phyloP scores from a whole-genome alignment of 2,888 invertebrate species.

The Bedellia somnulentella region DNA sequence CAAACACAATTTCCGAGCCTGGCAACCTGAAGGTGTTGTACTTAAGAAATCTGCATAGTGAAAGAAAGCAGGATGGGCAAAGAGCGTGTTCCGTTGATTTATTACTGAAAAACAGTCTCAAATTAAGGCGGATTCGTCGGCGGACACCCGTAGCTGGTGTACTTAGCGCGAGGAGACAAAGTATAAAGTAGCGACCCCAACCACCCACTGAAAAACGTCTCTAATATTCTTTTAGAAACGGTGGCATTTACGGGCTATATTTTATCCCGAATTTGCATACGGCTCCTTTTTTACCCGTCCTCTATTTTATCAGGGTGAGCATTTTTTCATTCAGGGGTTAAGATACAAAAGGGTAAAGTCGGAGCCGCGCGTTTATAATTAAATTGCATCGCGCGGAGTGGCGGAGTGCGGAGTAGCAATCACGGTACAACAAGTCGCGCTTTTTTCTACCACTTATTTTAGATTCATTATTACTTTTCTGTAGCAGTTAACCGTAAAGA shows the following conservation, averaged over 20 bases:
- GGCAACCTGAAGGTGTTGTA: too few species aligned
- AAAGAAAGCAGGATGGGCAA: too few species aligned
- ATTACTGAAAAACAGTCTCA: slow-evolving; percentile 49
- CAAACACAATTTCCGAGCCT: too few species aligned
- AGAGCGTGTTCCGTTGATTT: slow-evolving; percentile 31
- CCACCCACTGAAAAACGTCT: slow-evolving; percentile 64
- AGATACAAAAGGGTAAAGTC: slow-evolving; percentile 63
- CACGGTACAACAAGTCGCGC: too few species aligned
- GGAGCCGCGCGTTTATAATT: slow-evolving; percentile 48
- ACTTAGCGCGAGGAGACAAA: slow-evolving; percentile 56
- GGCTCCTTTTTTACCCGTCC: slow-evolving; percentile 61
- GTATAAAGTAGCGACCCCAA: slow-evolving; percentile 54
- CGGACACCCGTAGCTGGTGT: slow-evolving; percentile 50
- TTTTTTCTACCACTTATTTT: too few species aligned
- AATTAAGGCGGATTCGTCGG: slow-evolving; percentile 48
- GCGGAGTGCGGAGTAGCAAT: slow-evolving; percentile 15
- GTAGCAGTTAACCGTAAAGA: too few species aligned
- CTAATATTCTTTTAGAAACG: slow-evolving; percentile 65
- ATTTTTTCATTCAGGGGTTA: slow-evolving; percentile 60
- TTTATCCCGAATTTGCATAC: slow-evolving; percentile 65
- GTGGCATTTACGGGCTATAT: slow-evolving; percentile 65
- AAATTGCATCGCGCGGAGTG: slow-evolving; percentile 41
- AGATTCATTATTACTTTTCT: too few species aligned
- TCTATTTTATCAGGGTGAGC: slow-evolving; percentile 59
- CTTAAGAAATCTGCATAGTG: too few species aligned